phyloP scores from a whole-genome alignment of 53 echinoderm and acorn worm genomes.

The Astropecten irregularis region DNA sequence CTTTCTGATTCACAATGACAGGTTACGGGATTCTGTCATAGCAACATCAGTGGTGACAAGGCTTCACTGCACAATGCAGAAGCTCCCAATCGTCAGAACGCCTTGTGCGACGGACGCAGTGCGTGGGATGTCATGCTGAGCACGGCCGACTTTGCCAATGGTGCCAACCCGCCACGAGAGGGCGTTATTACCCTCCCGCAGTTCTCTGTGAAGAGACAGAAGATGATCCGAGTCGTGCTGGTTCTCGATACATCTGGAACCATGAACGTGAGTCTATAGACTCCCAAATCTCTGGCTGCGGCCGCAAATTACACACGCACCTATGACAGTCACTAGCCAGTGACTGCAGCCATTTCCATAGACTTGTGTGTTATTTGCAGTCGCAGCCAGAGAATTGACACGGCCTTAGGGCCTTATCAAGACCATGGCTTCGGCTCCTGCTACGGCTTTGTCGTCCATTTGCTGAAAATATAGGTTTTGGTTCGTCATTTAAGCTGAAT shows the following conservation, averaged over 20 bases:
- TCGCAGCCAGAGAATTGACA: too few relatives aligned
- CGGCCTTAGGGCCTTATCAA: too few relatives aligned
- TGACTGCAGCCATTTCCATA: too few relatives aligned
- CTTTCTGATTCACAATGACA: background rate
- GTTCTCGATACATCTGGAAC: conserved; percentile 57
- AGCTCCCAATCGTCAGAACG: conserved; percentile 74
- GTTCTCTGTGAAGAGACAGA: conserved; percentile 19
- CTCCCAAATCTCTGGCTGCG: too few relatives aligned
- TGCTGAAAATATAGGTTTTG: too few relatives aligned
- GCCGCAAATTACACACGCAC: too few relatives aligned
- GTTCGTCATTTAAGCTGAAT: too few relatives aligned
- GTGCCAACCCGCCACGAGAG: conserved; percentile 25
- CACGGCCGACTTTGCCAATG: conserved; percentile 57
- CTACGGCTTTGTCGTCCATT: too few relatives aligned
- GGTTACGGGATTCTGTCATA: conserved; percentile 79
- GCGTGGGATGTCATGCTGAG: conserved; percentile 84
- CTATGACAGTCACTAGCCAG: too few relatives aligned
- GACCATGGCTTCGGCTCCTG: too few relatives aligned
- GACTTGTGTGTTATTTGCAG: too few relatives aligned
- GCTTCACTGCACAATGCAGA: conserved; percentile 59
- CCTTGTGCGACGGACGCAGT: conserved; percentile 67
- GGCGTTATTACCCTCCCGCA: conserved; percentile 8
- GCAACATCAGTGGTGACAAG: conserved; percentile 56
- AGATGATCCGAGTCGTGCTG: conserved; percentile 33
- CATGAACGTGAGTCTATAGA: conserved; percentile 61